These are phyloP conservation scores for Gymnorhina tibicen DNA, from an alignment of 2,113 vertebrate genomes.

Conservation along the genomic window DNA sequence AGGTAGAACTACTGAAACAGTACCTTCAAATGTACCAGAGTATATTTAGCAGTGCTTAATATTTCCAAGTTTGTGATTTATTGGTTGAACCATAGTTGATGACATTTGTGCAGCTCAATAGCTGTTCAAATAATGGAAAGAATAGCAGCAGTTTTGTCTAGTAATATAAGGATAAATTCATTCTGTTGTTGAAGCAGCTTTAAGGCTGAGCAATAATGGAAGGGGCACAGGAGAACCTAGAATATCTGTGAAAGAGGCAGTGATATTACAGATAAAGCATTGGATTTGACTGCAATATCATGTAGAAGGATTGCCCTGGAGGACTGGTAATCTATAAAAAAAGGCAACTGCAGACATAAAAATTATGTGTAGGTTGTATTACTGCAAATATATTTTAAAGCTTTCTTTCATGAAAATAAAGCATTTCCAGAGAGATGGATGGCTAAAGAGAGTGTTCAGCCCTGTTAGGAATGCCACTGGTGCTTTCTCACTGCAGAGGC, in stretches of 20 bases:
- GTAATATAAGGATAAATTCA: neutral
- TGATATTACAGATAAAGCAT: neutral
- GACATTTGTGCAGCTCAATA: constrained; percentile 11
- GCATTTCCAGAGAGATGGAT: neutral
- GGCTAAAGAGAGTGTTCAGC: neutral
- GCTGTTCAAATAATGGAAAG: neutral
- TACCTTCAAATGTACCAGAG: neutral
- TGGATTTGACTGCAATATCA: constrained; percentile 6
- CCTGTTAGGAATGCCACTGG: neutral
- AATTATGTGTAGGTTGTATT: neutral
- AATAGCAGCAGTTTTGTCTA: neutral
- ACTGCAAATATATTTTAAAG: constrained; percentile 31
- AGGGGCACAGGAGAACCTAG: neutral
- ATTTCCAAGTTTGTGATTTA: constrained; percentile 8
- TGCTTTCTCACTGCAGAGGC: neutral
- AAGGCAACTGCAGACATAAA: constrained; percentile 1
- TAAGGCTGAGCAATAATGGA: neutral
- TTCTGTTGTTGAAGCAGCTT: neutral
- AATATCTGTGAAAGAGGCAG: neutral
- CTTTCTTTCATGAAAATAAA: neutral
- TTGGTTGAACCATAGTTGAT: neutral
- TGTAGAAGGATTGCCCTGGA: constrained; percentile 4
- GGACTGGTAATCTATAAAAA: constrained; percentile 20
- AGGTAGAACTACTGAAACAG: neutral
- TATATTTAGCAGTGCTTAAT: constrained; percentile 9